These are phyloP conservation scores for Nannoperca obscura DNA, from an alignment of 2,797 vertebrate species.

Conservation along the genomic window DNA sequence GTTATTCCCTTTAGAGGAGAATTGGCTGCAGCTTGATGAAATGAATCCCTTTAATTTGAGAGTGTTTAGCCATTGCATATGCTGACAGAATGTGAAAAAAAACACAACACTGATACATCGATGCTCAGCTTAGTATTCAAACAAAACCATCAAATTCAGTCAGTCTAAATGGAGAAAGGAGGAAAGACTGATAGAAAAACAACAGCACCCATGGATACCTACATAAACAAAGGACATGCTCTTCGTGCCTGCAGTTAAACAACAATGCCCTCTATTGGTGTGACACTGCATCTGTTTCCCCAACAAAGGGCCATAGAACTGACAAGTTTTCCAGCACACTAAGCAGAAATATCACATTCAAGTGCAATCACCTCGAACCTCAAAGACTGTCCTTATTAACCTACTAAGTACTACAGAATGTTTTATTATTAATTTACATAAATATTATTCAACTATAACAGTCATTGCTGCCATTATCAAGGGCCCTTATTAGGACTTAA, in stretches of 20 bases:
- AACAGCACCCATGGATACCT: conserved; percentile 61
- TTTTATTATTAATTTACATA: conserved; percentile 77
- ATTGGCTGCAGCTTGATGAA: conserved; percentile 72
- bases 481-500: conserved; percentile 73
- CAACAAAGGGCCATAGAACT: conserved; percentile 69
- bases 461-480: conserved; percentile 72
- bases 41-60: conserved; percentile 79
- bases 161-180: conserved; percentile 46
- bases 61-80: conserved; percentile 56
- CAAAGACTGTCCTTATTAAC: conserved; percentile 83
- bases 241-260: conserved; percentile 78
- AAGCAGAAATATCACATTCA: conserved; percentile 85
- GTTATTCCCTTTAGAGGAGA: conserved; percentile 61
- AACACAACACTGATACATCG: conserved; percentile 62
- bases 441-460: conserved; percentile 78
- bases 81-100: conserved; percentile 48
- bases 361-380: conserved; percentile 84
- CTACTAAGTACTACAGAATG: conserved; percentile 77
- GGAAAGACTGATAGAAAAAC: conserved; percentile 54
- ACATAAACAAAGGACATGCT: conserved; percentile 73
- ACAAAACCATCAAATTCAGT: conserved; percentile 70
- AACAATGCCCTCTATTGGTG: conserved; percentile 90
- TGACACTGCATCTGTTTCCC: conserved; percentile 44
- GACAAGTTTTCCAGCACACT: conserved; percentile 77
- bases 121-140: conserved; percentile 69